Evolutionary conservation across 1,140 invertebrate species (phyloP), one percentile per base, ranked within the genome.

Genomic region (Drosophila trapezifrons): DNA sequence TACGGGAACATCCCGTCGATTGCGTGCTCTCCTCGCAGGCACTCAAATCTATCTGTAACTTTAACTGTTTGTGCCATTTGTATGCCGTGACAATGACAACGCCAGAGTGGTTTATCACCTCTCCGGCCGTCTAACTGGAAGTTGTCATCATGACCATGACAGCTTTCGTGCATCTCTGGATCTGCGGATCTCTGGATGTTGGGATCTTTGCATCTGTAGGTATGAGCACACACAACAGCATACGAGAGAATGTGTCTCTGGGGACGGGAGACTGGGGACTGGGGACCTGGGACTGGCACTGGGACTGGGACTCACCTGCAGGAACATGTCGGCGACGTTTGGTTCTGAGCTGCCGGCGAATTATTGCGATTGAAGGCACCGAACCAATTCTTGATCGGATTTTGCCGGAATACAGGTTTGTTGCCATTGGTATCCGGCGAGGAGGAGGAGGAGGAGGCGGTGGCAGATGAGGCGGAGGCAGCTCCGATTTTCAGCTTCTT

Each of bases 341-440:
- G 76, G 66, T 90, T 84, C 62, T 90, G 90, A 59, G 90, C 82
- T 57, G 80, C 59, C 54, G 83, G 85, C 75, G 90, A 80, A 79
- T 91, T 89, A 78, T 91, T 91, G 47, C 90, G 83, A 90, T 91
- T 91, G 67, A 90, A 91, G 69, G 76, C 65, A 57, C 86, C 86
- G 77, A 91, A 90, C 90, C 90, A 91, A 91, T 91, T 91, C 81
- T 91, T 91, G 87, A 91, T 91, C 71, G 90, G 90, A 91, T 91
- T 91, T 67, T 91, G 80, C 78, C 90, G 82, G 63, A 81, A 80
- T 79, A 90, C 89, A 64, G 89, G 89, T 91, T 90, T 90, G 54
- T 66, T 71, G 57, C 49, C 76, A 58, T 57, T 64, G 49, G 55
- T 37, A 29, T 56, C 73, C 62, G 20, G 5, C 37, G 42, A 69